These are phyloP conservation scores for Drosophila jambulina DNA, from an alignment of 1,140 invertebrate genomes.

Conservation along the genomic window DNA sequence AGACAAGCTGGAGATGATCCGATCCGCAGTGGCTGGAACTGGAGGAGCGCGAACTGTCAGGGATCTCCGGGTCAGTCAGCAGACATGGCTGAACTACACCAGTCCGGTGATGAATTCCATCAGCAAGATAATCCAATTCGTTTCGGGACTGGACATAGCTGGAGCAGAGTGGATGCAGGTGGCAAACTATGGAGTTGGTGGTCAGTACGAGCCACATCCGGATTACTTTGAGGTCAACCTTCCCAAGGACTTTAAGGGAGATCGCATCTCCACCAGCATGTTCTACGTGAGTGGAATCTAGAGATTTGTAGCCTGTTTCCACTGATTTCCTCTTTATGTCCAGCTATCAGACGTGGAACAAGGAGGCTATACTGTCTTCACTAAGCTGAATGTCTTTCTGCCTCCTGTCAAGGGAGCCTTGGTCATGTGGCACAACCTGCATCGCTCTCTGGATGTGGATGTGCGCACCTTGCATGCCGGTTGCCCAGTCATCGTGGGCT, in stretches of 20 bases:
- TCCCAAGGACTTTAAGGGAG: constrained; percentile 22
- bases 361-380: constrained; percentile 98
- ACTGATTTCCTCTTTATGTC: constrained; percentile 9
- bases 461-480: constrained; percentile 96
- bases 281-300: constrained; percentile 84
- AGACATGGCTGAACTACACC: constrained; percentile 95
- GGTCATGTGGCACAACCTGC: constrained; percentile 97
- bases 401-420: constrained; percentile 95
- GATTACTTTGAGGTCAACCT: constrained; percentile 85
- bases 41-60: constrained; percentile 89
- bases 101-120: constrained; percentile 92
- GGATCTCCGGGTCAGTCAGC: constrained; percentile 97
- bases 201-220: constrained; percentile 90
- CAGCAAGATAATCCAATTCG: constrained; percentile 89
- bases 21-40: constrained; percentile 91
- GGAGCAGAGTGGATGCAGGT: constrained; percentile 88
- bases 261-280: constrained; percentile 78
- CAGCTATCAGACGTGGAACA: constrained; percentile 97
- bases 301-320: constrained; percentile 62
- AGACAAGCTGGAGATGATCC: constrained; percentile 90
- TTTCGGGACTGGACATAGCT: constrained; percentile 93
- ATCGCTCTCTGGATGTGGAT: constrained; percentile 95
- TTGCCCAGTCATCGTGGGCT: constrained; percentile 97
- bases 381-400: constrained; percentile 91
- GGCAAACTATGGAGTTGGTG: constrained; percentile 90